A percentile compares a stretch with the other conserved stretches of the same genome.
Conservation (phyloP, 2,113 vertebrate species). For the Addax nasomaculatus region DNA sequence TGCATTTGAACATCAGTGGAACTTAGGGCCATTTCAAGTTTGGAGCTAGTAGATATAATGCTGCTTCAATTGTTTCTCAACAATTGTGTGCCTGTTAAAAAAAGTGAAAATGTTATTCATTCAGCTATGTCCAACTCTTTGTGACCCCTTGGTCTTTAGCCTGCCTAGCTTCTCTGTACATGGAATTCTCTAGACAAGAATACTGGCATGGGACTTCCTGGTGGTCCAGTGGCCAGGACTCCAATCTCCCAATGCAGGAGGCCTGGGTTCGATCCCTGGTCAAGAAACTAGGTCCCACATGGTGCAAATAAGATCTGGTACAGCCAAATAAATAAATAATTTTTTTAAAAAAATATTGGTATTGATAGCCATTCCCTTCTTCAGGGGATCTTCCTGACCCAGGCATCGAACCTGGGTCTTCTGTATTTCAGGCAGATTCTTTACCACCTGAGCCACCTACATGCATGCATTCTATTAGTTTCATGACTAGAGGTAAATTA, state of each 20-base stretch:
- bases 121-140: background rate
- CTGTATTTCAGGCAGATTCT: background rate
- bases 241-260: background rate
- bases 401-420: background rate
- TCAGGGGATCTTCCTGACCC: background rate
- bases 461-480: background rate
- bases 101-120: background rate
- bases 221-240: background rate
- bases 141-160: background rate
- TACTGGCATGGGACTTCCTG: background rate
- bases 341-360: background rate
- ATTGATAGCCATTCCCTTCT: background rate
- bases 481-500: background rate
- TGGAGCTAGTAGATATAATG: background rate
- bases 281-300: background rate
- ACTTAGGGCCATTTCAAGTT: background rate
- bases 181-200: background rate
- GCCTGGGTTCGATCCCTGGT: background rate
- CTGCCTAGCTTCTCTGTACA: background rate
- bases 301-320: background rate
- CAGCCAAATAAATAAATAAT: background rate
- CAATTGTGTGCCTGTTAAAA: background rate
- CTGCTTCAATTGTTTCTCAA: background rate
- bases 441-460: background rate
- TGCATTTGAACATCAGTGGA: background rate